A percentile compares a stretch with the other conserved stretches of the same genome.
phyloP scores from a whole-genome alignment of 2,888 invertebrate species.

The Fragum fragum region DNA sequence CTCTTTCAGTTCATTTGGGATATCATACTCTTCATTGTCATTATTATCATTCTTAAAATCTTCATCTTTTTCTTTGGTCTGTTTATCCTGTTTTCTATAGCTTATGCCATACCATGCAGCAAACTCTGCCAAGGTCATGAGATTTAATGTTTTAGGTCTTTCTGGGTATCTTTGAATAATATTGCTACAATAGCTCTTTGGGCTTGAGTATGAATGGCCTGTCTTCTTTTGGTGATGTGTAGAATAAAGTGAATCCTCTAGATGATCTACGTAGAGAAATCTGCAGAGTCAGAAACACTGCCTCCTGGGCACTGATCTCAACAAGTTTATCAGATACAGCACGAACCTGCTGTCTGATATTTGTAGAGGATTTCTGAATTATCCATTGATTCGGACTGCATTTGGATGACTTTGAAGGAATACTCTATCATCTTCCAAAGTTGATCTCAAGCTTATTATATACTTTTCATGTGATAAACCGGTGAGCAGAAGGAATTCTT shows the following conservation, averaged over 20 bases:
- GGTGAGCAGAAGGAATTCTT: not conserved
- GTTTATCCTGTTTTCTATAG: not conserved
- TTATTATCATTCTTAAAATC: not conserved
- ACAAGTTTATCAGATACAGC: slow-evolving; percentile 38
- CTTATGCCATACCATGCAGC: slow-evolving; percentile 1
- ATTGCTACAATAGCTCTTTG: slow-evolving; percentile 15
- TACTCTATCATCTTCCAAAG: not conserved
- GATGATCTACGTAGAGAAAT: slow-evolving; percentile 20
- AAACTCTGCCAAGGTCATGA: slow-evolving; percentile 40
- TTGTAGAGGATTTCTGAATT: not conserved
- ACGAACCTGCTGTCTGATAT: slow-evolving; percentile 33
- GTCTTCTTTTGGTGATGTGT: slow-evolving; percentile 18
- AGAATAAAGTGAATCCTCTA: slow-evolving; percentile 24
- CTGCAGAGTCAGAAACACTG: slow-evolving; percentile 33
- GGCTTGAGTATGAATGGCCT: slow-evolving; percentile 41
- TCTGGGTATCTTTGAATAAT: slow-evolving; percentile 35
- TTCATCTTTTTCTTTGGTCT: not conserved
- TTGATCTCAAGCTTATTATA: not conserved
- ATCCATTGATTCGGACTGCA: slow-evolving; percentile 71
- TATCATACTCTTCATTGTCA: not conserved
- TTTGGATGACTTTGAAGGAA: slow-evolving; percentile 63
- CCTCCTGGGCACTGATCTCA: slow-evolving; percentile 41
- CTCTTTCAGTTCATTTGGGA: not conserved
- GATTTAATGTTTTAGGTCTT: slow-evolving; percentile 1
- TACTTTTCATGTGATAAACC: not conserved